phyloP scores from a whole-genome alignment of 1,140 invertebrate species.

The Lepidurus packardi region DNA sequence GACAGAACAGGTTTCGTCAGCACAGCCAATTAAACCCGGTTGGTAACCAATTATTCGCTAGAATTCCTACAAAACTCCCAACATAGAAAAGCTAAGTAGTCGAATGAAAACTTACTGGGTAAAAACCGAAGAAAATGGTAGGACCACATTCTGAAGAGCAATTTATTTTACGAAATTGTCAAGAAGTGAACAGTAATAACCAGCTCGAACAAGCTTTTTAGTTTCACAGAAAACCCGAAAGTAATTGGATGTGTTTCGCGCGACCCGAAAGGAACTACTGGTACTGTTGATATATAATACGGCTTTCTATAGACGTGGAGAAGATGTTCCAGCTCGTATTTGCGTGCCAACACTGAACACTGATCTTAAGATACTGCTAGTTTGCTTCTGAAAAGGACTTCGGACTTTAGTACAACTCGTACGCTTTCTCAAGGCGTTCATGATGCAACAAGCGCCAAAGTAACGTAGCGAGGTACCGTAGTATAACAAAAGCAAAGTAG shows the following conservation, averaged over 20 bases:
- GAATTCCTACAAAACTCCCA: not conserved
- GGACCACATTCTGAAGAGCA: not conserved
- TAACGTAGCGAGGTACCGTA: not conserved
- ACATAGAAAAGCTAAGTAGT: not conserved
- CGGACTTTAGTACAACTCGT: not conserved
- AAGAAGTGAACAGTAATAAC: not conserved
- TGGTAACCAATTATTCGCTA: not conserved
- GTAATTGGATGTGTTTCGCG: not conserved
- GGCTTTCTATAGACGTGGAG: not conserved
- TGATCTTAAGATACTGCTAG: not conserved
- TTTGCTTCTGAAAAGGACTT: not conserved
- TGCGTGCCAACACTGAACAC: not conserved
- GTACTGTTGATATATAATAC: not conserved
- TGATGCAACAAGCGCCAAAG: slow-evolving; percentile 1
- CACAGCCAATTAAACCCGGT: slow-evolving; percentile 10
- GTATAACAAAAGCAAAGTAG: not conserved
- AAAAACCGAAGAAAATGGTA: slow-evolving; percentile 10
- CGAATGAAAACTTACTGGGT: not conserved
- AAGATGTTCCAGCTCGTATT: not conserved
- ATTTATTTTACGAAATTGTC: not conserved
- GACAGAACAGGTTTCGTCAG: not conserved
- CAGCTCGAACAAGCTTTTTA: not conserved
- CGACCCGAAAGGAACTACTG: not conserved
- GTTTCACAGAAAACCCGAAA: not conserved
- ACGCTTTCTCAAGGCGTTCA: not conserved